A percentile compares a stretch with the other conserved stretches of the same genome.
These are phyloP conservation scores for Euwallacea fornicatus DNA, from an alignment of 1,140 invertebrate species.

Conservation along the genomic window DNA sequence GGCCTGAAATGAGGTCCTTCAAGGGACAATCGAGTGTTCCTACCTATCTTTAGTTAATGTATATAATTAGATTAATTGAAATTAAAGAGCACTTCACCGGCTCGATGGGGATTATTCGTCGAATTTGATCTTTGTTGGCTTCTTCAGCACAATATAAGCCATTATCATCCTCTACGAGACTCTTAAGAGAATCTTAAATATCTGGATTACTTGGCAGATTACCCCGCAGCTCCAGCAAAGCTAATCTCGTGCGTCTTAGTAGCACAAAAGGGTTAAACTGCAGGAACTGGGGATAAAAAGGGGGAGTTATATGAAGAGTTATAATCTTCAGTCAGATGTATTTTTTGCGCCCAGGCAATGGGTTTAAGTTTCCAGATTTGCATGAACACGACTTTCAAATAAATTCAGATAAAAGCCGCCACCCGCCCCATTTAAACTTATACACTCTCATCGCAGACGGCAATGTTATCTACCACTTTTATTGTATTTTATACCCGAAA, in stretches of 20 bases:
- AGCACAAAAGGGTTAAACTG: background rate
- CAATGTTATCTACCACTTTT: constrained; percentile 26
- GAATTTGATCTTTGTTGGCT: too few relatives aligned
- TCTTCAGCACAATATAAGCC: background rate
- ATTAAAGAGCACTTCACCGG: too few relatives aligned
- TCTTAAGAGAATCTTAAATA: constrained; percentile 13
- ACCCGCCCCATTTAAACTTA: constrained; percentile 3
- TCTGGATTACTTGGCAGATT: constrained; percentile 4
- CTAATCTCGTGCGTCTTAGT: constrained; percentile 11
- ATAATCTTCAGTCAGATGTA: background rate
- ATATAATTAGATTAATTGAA: too few relatives aligned
- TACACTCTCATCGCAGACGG: constrained; percentile 4
- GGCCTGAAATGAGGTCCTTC: too few relatives aligned
- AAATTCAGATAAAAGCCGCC: constrained; percentile 17
- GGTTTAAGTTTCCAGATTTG: background rate
- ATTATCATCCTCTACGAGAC: constrained; percentile 8
- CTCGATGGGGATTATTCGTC: too few relatives aligned
- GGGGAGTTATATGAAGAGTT: constrained; percentile 8
- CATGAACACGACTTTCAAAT: constrained; percentile 11
- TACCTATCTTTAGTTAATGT: too few relatives aligned
- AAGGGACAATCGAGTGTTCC: too few relatives aligned
- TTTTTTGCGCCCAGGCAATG: too few relatives aligned
- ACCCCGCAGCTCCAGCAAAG: background rate
- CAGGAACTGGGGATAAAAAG: background rate
- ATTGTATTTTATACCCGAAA: constrained; percentile 27